phyloP scores from a whole-genome alignment of 2,113 vertebrate genomes.

The Progne subis region DNA sequence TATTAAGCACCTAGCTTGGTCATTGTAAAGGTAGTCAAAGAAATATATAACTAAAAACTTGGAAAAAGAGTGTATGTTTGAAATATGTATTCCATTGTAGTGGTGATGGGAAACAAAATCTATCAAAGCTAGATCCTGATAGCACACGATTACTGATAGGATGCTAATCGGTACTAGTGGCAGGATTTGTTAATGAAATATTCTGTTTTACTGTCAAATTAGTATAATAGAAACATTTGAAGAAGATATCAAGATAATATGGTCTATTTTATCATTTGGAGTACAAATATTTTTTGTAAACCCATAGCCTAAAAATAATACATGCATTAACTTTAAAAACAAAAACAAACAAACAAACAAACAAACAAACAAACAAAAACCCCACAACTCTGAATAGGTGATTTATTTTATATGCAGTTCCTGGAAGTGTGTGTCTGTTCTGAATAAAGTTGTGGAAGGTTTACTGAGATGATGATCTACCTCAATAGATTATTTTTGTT shows the following conservation, averaged over 20 bases:
- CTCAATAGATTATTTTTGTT: background rate
- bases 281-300: background rate
- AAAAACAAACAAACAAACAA: no score
- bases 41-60: background rate
- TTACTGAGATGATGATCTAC: background rate
- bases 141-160: background rate
- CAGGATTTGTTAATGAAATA: background rate
- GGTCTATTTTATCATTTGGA: background rate
- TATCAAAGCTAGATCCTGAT: background rate
- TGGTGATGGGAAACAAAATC: background rate
- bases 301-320: background rate
- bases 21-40: background rate
- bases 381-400: background rate
- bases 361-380: no score
- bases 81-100: background rate
- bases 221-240: background rate
- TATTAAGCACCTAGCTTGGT: background rate
- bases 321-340: no score
- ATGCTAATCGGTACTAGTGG: background rate
- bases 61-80: background rate
- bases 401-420: background rate
- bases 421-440: background rate
- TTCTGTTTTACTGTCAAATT: background rate
- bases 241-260: background rate
- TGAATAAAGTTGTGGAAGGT: background rate